These are phyloP conservation scores for Pollenia griseotomentosa DNA, from an alignment of 2,888 invertebrate species.

Conservation along the genomic window DNA sequence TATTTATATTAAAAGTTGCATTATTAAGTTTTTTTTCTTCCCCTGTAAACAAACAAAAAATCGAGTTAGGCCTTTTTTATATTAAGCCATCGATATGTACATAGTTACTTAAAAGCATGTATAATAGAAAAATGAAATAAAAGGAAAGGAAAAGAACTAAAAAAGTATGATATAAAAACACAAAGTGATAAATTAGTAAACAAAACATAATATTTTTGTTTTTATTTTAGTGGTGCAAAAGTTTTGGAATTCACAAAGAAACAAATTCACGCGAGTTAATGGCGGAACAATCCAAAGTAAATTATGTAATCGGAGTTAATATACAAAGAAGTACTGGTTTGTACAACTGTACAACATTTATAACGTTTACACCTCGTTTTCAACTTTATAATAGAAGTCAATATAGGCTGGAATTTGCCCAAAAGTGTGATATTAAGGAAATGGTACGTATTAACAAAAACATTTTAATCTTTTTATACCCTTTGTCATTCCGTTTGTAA, in stretches of 20 bases:
- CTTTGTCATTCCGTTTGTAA: no score
- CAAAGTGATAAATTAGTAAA: no score
- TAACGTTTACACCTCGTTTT: conserved; percentile 96
- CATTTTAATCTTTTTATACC: no score
- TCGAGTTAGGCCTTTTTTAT: no score
- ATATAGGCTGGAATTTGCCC: conserved; percentile 93
- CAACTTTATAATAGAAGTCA: conserved; percentile 95
- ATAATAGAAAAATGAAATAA: no score
- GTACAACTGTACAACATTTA: conserved; percentile 95
- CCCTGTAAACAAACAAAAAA: no score
- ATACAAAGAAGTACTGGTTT: conserved; percentile 94
- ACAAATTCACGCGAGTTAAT: conserved; percentile 88
- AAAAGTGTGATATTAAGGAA: conserved; percentile 92
- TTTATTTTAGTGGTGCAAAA: conserved; percentile 90
- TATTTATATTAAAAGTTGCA: no score
- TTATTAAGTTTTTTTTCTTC: no score
- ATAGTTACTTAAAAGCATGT: no score
- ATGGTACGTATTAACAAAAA: conserved; percentile 85
- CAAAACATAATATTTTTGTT: background rate
- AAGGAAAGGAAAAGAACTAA: no score
- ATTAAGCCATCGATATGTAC: no score
- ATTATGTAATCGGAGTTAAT: conserved; percentile 92
- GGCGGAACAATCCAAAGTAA: conserved; percentile 84
- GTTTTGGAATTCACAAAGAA: conserved; percentile 93
- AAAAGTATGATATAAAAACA: no score